Conservation (phyloP, 2,888 invertebrate genomes). For the Athalia cordata region DNA sequence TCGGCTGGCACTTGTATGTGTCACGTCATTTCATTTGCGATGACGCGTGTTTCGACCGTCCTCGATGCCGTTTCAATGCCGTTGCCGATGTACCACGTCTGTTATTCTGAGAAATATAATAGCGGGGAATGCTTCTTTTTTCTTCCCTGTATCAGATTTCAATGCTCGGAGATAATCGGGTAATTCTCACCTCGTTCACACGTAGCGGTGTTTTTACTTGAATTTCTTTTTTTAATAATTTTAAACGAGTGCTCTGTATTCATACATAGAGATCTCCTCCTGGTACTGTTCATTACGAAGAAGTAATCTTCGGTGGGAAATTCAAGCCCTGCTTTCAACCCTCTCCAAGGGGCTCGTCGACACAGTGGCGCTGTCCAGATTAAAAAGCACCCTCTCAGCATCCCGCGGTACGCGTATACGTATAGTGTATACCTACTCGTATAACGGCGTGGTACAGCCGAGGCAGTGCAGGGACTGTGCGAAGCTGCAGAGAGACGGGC, state of each 20-base stretch:
- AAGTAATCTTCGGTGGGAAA: slow-evolving; percentile 38
- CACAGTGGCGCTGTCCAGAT: slow-evolving; percentile 40
- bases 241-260: background rate
- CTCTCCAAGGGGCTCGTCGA: slow-evolving; percentile 40
- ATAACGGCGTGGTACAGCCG: background rate
- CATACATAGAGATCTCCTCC: slow-evolving; percentile 13
- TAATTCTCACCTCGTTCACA: too few species aligned
- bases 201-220: too few species aligned
- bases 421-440: too few species aligned
- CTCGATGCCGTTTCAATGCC: background rate
- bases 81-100: too few species aligned
- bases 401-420: slow-evolving; percentile 22
- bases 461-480: background rate
- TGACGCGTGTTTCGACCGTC: slow-evolving; percentile 8
- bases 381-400: slow-evolving; percentile 45
- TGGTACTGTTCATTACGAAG: slow-evolving; percentile 34
- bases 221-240: too few species aligned
- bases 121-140: too few species aligned
- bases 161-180: too few species aligned
- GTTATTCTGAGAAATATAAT: too few species aligned
- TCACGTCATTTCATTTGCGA: slow-evolving; percentile 23
- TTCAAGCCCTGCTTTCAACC: slow-evolving; percentile 30
- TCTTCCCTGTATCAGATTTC: too few species aligned
- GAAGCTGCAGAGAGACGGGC: background rate
- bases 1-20: background rate